Evolutionary conservation across 2,797 vertebrate species (phyloP), one percentile per base, ranked within the genome.

Genomic region (Mormyrus proboscirostris): DNA sequence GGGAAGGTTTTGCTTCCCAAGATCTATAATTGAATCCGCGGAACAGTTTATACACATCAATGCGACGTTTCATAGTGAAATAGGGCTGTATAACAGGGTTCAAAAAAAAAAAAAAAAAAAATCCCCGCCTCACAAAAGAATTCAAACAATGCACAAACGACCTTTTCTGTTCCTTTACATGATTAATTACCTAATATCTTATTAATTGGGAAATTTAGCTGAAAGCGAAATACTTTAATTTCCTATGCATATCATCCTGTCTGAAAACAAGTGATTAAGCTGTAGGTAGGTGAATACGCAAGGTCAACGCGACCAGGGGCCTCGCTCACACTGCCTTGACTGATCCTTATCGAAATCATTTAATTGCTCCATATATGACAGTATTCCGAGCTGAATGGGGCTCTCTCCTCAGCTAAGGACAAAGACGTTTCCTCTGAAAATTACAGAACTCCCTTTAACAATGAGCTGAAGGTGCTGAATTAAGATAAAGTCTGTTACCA

Each of bases 141-240:
- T 47, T 93, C 92, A 95, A 94, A 94, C 92, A 94, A 94, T 92
- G 91, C 92, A 90, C 91, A 88, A 87, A 14, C 95, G 97, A 97
- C 97, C 97, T 98, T 97, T 95, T 93, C 93, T 95, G 95, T 94
- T 95, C 93, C 93, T 93, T 94, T 93, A 94, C 94, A 96, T 97
- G 97, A 99, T 98, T 98, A 99, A 99, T 97, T 97, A 97, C 96
- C 97, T 97, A 97, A 98, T 97, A 96, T 96, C 95, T 94, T 96
- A 96, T 97, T 99, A 98, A 99, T 98, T 99, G 96, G 95, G 95
- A 95, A 94, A 95, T 92, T 93, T 93, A 94, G 94, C 91, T 95
- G 95, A 95, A 96, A 96, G 95, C 96, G 94, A 96, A 97, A 97
- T 94, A 95, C 96, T 96, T 97, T 97, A 96, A 97, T 97, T 98